phyloP scores from a whole-genome alignment of 1,140 invertebrate genomes.

The Copidosoma floridanum region DNA sequence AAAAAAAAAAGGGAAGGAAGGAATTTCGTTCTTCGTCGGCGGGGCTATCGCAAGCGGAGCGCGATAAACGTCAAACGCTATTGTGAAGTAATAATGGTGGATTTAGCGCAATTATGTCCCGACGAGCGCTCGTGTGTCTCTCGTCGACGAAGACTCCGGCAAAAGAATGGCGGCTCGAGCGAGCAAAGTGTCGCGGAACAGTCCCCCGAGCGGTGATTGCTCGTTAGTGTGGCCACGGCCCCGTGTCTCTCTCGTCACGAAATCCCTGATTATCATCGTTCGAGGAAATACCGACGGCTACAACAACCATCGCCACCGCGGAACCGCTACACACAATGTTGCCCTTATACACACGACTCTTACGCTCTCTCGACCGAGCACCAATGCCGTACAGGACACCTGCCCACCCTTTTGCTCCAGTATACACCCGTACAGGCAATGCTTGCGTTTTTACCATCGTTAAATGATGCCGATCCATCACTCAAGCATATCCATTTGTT shows the following conservation, averaged over 20 bases:
- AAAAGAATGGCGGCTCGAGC: conserved; percentile 33
- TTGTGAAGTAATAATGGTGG: conserved; percentile 37
- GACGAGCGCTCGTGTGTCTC: neutral
- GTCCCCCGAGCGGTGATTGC: conserved; percentile 49
- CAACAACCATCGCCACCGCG: neutral
- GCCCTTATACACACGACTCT: too few species aligned
- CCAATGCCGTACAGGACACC: too few species aligned
- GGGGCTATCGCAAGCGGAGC: conserved; percentile 26
- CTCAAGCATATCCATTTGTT: too few species aligned
- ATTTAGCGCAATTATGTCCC: conserved; percentile 38
- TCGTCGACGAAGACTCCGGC: neutral
- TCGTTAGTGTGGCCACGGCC: conserved; percentile 57
- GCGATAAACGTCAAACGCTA: conserved; percentile 38
- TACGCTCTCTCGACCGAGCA: too few species aligned
- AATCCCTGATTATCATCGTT: conserved; percentile 60
- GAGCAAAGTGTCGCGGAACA: conserved; percentile 35
- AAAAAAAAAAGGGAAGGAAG: neutral
- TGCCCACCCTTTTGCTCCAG: too few species aligned
- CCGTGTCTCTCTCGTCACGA: conserved; percentile 60
- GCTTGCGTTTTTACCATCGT: too few species aligned
- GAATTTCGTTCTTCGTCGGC: neutral
- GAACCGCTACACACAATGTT: too few species aligned
- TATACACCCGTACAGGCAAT: too few species aligned
- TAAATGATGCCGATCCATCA: too few species aligned
- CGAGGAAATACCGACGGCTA: conserved; percentile 49